Percentiles rank a stretch among this genome's conserved stretches.
phyloP scores from a whole-genome alignment of 2,113 vertebrate species.

The Lates calcarifer region DNA sequence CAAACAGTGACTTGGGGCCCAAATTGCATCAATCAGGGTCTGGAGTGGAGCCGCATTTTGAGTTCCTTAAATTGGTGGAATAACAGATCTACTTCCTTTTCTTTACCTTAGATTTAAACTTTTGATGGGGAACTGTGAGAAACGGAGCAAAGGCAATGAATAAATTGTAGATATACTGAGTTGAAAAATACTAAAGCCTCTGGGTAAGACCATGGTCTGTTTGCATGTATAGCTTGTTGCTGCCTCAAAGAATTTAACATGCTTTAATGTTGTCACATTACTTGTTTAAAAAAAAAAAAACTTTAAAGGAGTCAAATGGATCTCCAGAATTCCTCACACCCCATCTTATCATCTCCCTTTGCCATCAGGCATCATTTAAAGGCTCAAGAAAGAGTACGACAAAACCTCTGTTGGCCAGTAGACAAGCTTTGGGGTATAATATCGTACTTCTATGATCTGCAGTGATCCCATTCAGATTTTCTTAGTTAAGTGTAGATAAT shows the following conservation, averaged over 20 bases:
- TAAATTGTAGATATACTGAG: not conserved
- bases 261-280: not conserved
- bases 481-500: not conserved
- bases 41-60: slow-evolving; percentile 51
- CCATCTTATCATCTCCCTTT: not conserved
- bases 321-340: not conserved
- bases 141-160: slow-evolving; percentile 4
- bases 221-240: not conserved
- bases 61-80: slow-evolving; percentile 50
- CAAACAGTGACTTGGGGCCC: slow-evolving; percentile 65
- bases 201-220: not conserved
- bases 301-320: too few species aligned
- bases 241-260: not conserved
- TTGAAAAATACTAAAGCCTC: not conserved
- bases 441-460: not conserved
- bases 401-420: too few species aligned
- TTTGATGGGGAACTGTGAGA: slow-evolving; percentile 60
- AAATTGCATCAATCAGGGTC: slow-evolving; percentile 71
- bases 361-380: too few species aligned
- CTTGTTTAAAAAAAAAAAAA: not conserved
- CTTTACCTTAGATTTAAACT: slow-evolving; percentile 57
- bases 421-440: not conserved
- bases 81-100: slow-evolving; percentile 48
- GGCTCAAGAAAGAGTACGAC: too few species aligned
- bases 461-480: not conserved